Conservation (phyloP, 2,797 vertebrate genomes). For the Gymnocypris eckloni region DNA sequence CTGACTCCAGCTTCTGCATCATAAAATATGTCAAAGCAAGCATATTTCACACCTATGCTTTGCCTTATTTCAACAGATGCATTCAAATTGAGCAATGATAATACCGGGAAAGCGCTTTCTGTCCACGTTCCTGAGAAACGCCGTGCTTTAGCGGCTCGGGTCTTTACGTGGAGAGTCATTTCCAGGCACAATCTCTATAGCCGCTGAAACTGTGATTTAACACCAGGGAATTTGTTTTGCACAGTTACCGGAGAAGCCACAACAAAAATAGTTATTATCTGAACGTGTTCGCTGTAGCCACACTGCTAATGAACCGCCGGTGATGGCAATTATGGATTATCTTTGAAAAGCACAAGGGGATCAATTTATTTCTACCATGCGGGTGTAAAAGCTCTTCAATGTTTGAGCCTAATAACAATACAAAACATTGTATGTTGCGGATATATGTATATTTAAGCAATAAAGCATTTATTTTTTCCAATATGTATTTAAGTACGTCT, state of each 20-base stretch:
- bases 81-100: conserved; percentile 29
- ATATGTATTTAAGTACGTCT: neutral
- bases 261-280: conserved; percentile 7
- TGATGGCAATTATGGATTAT: conserved; percentile 22
- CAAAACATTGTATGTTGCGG: neutral
- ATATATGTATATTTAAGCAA: neutral
- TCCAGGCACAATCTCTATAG: neutral
- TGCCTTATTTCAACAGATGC: conserved; percentile 18
- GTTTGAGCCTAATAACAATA: neutral
- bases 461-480: neutral
- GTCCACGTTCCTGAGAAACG: neutral
- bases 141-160: neutral
- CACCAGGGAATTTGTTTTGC: neutral
- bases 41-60: conserved; percentile 42
- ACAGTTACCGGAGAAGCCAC: neutral
- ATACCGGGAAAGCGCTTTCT: conserved; percentile 9
- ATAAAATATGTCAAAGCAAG: conserved; percentile 39
- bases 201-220: neutral
- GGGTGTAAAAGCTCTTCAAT: neutral
- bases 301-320: neutral
- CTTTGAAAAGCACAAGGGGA: conserved; percentile 10
- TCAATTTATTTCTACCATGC: conserved; percentile 12
- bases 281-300: neutral
- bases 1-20: conserved; percentile 32
- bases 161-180: neutral